Evolutionary conservation across 1,140 invertebrate genomes (phyloP), one percentile per base, ranked within the genome.

Genomic region (Eciton burchellii): DNA sequence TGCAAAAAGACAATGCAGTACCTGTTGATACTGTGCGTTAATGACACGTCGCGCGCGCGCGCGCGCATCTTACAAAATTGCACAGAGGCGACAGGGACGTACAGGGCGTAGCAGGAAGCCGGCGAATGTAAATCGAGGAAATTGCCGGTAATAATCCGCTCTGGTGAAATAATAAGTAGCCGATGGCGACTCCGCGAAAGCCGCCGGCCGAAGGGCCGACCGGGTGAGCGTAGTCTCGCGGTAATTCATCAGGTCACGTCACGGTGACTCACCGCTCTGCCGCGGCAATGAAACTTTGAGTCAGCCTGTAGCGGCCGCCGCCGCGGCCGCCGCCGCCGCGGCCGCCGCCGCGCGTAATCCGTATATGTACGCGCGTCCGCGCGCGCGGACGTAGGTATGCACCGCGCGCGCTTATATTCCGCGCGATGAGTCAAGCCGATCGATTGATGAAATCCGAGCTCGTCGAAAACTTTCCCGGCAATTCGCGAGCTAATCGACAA

Each of bases 371-470:
- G 56, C 21, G 49, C 5, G 29, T 43, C 21, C 41, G 35, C 59
- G 24, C 19, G 35, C 26, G 19, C 19, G 26, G n/a, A 54, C 11
- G 12, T 76, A 65, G 60, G 74, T 77, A 79, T 77, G 74, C 74
- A 85, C 82, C 45, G 77, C 49, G 16, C 45, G 66, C 74, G 57
- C 63, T 47, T 84, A 59, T 81, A 59, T 72, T 35, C 60, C 21
- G 65, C 52, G 47, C 43, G 66, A 59, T 81, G 72, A 79, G 73
- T 83, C 84, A 86, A 83, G n/a, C 73, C 21, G 81, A 83, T 86
- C 54, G 85, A 21, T 79, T 47, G 84, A 79, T 83, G 85, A 86
- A 86, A 26, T 57, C 85, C 59, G 11, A 70, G 77, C 68, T 73
- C 73, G 60, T 14, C 52, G 41, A 72, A 79, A 70, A 81, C 54